A percentile compares a stretch with the other conserved stretches of the same genome.
Conservation (phyloP, 2,797 vertebrate genomes). For the Notoglanidium macrostoma region DNA sequence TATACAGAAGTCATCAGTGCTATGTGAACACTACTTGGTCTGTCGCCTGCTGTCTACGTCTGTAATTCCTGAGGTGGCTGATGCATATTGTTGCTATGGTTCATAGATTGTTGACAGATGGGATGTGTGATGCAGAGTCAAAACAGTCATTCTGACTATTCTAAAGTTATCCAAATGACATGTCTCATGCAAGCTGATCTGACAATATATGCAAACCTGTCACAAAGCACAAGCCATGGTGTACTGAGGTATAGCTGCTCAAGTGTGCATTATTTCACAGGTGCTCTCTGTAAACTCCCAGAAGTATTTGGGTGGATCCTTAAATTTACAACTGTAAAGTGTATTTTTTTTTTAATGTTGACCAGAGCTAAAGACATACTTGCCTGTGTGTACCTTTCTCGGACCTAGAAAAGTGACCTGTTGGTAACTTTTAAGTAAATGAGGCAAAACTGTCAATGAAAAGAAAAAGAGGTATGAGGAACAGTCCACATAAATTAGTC, state of each 20-base stretch:
- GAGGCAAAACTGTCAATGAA: neutral
- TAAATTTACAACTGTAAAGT: constrained; percentile 2
- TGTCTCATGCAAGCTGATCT: neutral
- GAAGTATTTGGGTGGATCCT: constrained; percentile 11
- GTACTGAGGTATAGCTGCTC: constrained; percentile 46
- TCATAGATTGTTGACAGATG: constrained; percentile 29
- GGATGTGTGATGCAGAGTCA: constrained; percentile 17
- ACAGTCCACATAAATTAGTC: constrained; percentile 34
- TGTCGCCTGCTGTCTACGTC: constrained; percentile 42
- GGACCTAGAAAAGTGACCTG: constrained; percentile 16
- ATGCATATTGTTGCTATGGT: constrained; percentile 47
- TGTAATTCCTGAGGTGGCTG: constrained; percentile 56
- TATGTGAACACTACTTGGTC: constrained; percentile 46
- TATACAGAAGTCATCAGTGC: constrained; percentile 47
- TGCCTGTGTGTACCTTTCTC: neutral
- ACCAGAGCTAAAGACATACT: constrained; percentile 1
- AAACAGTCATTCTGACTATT: constrained; percentile 32
- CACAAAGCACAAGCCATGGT: constrained; percentile 30
- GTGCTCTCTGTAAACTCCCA: constrained; percentile 40
- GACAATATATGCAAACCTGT: constrained; percentile 24
- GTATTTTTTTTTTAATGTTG: neutral
- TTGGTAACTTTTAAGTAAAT: neutral
- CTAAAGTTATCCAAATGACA: neutral
- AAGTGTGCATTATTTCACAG: constrained; percentile 44
- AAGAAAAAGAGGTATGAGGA: neutral